A percentile compares a stretch with the other conserved stretches of the same genome.
Evolutionary conservation across 2,888 invertebrate species (phyloP).

Genomic region (Cancer borealis): DNA sequence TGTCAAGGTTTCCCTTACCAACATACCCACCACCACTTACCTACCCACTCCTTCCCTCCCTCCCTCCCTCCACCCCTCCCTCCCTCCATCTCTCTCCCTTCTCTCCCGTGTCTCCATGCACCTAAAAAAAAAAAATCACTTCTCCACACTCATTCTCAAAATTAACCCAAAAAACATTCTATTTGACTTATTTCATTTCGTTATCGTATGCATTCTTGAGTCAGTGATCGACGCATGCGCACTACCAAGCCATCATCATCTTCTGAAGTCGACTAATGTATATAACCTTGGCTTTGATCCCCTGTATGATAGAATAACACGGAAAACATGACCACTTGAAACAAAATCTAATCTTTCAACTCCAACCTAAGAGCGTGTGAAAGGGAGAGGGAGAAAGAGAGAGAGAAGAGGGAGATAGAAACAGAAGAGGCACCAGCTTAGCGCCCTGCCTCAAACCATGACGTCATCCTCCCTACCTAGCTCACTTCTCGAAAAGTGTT

Average conservation of each 20-base stretch:
- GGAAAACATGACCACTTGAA: background rate
- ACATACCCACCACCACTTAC: background rate
- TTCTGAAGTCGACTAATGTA: background rate
- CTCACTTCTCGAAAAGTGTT: background rate
- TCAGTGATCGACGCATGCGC: background rate
- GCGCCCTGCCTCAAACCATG: background rate
- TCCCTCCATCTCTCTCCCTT: background rate
- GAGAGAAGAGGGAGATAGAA: background rate
- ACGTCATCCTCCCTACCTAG: constrained; percentile 39
- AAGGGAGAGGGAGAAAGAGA: background rate
- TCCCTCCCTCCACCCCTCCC: background rate
- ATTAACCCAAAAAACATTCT: background rate
- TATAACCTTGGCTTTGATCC: background rate
- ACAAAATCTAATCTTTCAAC: background rate
- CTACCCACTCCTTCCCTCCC: background rate
- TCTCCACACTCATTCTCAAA: background rate
- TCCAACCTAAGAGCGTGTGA: background rate
- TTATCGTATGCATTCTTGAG: background rate
- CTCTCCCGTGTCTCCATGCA: background rate
- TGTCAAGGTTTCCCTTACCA: constrained; percentile 29
- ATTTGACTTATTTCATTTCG: background rate
- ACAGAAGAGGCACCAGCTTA: background rate
- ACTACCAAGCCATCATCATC: background rate
- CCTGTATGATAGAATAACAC: background rate
- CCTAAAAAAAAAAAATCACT: background rate